Percentiles rank a stretch among this genome's conserved stretches.
These are phyloP conservation scores for Erythrolamprus reginae DNA, from an alignment of 2,113 vertebrate genomes.

Conservation along the genomic window DNA sequence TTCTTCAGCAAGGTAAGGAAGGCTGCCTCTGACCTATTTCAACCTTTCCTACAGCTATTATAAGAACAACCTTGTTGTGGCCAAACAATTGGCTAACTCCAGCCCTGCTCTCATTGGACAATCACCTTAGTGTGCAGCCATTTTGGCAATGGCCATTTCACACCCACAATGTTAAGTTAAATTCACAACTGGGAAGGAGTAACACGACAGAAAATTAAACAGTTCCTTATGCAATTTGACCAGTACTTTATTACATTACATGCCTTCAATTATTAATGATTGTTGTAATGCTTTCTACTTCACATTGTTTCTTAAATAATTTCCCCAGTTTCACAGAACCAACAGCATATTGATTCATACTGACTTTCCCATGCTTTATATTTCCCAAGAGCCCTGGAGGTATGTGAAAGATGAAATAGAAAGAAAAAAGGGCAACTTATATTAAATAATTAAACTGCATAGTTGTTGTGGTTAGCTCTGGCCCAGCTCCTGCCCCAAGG, in stretches of 20 bases:
- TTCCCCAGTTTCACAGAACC: conserved; percentile 6
- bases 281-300: conserved; percentile 39
- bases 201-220: conserved; percentile 6
- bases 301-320: conserved; percentile 34
- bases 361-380: conserved; percentile 1
- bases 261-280: conserved; percentile 38
- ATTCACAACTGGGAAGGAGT: conserved; percentile 34
- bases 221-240: conserved; percentile 1
- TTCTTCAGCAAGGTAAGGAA: conserved; percentile 69
- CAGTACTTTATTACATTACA: conserved; percentile 35
- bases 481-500: too few relatives aligned
- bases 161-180: conserved; percentile 29
- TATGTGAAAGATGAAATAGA: conserved; percentile 24
- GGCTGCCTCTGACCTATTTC: conserved; percentile 66
- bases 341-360: not conserved
- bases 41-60: conserved; percentile 48
- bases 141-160: conserved; percentile 35
- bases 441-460: not conserved
- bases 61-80: conserved; percentile 43
- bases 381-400: not conserved
- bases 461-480: too few relatives aligned
- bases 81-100: conserved; percentile 28
- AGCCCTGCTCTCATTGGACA: conserved; percentile 31
- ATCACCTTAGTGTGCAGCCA: conserved; percentile 13
- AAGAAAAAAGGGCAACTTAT: not conserved